These are phyloP conservation scores for Clavelina lepadiformis DNA, from an alignment of 23 tunicate species.

Conservation along the genomic window DNA sequence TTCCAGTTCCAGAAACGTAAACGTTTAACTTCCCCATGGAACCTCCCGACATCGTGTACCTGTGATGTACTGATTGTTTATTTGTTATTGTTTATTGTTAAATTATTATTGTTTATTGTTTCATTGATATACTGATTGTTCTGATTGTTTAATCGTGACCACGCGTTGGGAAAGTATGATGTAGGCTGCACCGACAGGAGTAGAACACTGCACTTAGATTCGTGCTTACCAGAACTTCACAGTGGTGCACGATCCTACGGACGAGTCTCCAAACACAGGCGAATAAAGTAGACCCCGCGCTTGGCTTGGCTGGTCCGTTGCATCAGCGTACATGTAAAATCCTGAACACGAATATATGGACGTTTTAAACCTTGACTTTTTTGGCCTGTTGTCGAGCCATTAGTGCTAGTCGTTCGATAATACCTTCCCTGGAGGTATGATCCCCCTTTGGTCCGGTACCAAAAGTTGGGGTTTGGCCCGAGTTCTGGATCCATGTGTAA, in stretches of 20 bases:
- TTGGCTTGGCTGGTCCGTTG: neutral
- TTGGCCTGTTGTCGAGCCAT: neutral
- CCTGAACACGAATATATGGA: constrained; percentile 38
- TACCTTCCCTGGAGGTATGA: constrained; percentile 81
- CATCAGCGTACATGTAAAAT: constrained; percentile 59
- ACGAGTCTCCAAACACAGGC: constrained; percentile 20
- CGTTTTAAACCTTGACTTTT: too few species aligned
- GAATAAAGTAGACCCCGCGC: constrained; percentile 30
- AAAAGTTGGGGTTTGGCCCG: constrained; percentile 54
- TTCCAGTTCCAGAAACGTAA: constrained; percentile 38
- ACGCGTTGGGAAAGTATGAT: too few species aligned
- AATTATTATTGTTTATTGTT: neutral
- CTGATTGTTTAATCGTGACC: too few species aligned
- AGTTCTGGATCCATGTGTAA: constrained; percentile 28
- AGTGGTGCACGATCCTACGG: constrained; percentile 40
- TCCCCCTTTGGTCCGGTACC: constrained; percentile 56
- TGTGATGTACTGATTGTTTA: constrained; percentile 4
- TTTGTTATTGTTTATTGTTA: neutral
- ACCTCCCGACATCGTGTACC: constrained; percentile 35
- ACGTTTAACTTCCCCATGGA: constrained; percentile 49
- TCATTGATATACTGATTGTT: too few species aligned
- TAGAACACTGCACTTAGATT: neutral
- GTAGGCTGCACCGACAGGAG: neutral
- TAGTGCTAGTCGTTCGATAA: neutral
- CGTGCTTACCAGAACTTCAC: constrained; percentile 56